These are phyloP conservation scores for Hirudo medicinalis DNA, from an alignment of 1,140 invertebrate species.

Conservation along the genomic window DNA sequence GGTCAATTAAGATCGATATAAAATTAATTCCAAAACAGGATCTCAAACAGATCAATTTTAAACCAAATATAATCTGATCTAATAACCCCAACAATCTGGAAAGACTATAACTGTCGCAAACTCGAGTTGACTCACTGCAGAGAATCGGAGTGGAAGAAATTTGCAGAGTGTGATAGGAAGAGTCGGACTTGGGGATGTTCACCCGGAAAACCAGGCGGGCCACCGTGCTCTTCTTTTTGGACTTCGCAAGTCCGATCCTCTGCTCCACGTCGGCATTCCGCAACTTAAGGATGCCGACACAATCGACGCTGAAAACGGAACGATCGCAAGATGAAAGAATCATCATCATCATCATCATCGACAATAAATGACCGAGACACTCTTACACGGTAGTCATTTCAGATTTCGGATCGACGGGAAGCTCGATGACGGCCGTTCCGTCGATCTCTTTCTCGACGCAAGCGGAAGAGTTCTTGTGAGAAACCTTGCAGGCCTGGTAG, in stretches of 20 bases:
- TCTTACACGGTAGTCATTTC: conserved; percentile 69
- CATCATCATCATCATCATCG: background rate
- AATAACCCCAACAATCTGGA: no score
- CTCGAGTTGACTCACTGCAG: conserved; percentile 64
- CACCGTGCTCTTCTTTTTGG: conserved; percentile 82
- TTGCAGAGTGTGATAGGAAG: conserved; percentile 65
- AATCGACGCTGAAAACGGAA: conserved; percentile 45
- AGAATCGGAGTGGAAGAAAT: conserved; percentile 80
- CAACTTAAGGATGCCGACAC: conserved; percentile 64
- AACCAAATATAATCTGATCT: no score
- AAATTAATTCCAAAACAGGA: no score
- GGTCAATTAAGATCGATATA: no score
- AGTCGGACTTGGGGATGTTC: conserved; percentile 53
- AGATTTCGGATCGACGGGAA: conserved; percentile 70
- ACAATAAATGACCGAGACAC: background rate
- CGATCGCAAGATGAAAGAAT: background rate
- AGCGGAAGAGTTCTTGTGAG: conserved; percentile 86
- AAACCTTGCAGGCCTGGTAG: conserved; percentile 84
- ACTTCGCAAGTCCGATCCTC: conserved; percentile 51
- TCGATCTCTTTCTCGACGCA: conserved; percentile 72
- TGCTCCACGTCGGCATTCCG: conserved; percentile 91
- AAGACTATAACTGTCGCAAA: no score
- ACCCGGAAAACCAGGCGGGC: conserved; percentile 88
- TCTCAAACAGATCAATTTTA: no score
- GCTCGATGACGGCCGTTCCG: conserved; percentile 82